These are phyloP conservation scores for Bucco capensis DNA, from an alignment of 2,113 vertebrate genomes.

Conservation along the genomic window DNA sequence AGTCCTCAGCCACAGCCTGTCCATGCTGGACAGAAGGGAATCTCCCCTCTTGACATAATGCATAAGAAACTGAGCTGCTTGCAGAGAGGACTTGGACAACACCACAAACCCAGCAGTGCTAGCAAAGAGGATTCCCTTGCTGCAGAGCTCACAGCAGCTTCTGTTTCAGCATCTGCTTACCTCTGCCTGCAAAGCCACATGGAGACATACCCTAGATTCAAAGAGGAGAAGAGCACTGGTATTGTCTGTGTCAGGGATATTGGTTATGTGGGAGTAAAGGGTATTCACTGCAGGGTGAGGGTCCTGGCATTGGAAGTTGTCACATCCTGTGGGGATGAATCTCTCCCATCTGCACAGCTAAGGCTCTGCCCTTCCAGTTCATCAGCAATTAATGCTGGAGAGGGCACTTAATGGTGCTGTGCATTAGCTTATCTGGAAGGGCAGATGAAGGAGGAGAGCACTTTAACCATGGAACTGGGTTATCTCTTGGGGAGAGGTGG, in stretches of 20 bases:
- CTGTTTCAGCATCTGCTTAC: background rate
- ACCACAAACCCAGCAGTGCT: accelerated
- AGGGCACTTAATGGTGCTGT: background rate
- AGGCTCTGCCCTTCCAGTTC: background rate
- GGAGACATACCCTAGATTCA: accelerated
- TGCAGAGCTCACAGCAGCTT: background rate
- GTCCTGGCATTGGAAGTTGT: background rate
- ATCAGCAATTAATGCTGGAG: background rate
- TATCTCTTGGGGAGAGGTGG: background rate
- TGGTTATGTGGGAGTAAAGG: accelerated
- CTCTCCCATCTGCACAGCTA: background rate
- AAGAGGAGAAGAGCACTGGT: background rate
- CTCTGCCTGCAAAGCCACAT: background rate
- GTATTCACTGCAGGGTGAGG: background rate
- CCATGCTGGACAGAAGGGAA: background rate
- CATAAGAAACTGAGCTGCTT: accelerated
- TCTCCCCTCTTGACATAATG: accelerated
- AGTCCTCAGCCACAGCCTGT: background rate
- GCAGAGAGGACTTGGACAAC: background rate
- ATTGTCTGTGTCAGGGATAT: too few relatives aligned
- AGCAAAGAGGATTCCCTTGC: background rate
- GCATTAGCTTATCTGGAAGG: background rate
- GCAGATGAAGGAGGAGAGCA: background rate
- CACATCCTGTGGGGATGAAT: background rate
- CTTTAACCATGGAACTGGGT: background rate